Conservation (phyloP, 2,888 invertebrate genomes). For the Drosophila nr. perissopoda region DNA sequence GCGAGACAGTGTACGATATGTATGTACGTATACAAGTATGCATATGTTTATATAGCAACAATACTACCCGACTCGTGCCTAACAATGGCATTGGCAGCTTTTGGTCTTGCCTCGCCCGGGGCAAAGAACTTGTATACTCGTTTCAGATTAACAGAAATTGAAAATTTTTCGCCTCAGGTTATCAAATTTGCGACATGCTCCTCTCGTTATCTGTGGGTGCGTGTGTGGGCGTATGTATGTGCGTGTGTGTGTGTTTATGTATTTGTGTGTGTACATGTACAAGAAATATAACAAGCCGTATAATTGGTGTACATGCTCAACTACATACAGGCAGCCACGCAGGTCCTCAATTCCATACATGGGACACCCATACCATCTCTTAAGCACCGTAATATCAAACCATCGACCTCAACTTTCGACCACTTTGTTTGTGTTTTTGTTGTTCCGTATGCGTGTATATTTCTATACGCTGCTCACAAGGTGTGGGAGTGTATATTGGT, state of each 20-base stretch:
- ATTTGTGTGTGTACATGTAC: slow-evolving; percentile 33
- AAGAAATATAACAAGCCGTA: slow-evolving; percentile 68
- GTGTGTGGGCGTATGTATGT: background rate
- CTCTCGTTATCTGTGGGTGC: slow-evolving; percentile 30
- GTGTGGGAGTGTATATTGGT: slow-evolving; percentile 1
- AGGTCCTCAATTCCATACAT: slow-evolving; percentile 21
- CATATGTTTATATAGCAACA: slow-evolving; percentile 14
- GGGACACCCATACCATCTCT: background rate
- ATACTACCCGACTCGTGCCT: slow-evolving; percentile 16
- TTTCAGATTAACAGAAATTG: slow-evolving; percentile 82
- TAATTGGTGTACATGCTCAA: slow-evolving; percentile 74
- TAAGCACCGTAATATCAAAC: background rate
- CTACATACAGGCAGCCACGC: slow-evolving; percentile 35
- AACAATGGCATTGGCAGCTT: slow-evolving; percentile 60
- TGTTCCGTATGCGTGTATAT: slow-evolving; percentile 8
- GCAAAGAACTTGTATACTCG: slow-evolving; percentile 73
- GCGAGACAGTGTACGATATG: slow-evolving; percentile 8
- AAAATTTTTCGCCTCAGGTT: slow-evolving; percentile 70
- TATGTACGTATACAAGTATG: slow-evolving; percentile 8
- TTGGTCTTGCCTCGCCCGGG: slow-evolving; percentile 48
- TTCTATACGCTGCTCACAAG: background rate
- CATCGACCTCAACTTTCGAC: slow-evolving; percentile 7
- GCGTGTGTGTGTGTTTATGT: slow-evolving; percentile 20
- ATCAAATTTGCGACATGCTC: slow-evolving; percentile 59
- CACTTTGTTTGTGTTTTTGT: slow-evolving; percentile 10